Evolutionary conservation across 2,888 invertebrate genomes (phyloP).

Genomic region (Ferrisia virgata): DNA sequence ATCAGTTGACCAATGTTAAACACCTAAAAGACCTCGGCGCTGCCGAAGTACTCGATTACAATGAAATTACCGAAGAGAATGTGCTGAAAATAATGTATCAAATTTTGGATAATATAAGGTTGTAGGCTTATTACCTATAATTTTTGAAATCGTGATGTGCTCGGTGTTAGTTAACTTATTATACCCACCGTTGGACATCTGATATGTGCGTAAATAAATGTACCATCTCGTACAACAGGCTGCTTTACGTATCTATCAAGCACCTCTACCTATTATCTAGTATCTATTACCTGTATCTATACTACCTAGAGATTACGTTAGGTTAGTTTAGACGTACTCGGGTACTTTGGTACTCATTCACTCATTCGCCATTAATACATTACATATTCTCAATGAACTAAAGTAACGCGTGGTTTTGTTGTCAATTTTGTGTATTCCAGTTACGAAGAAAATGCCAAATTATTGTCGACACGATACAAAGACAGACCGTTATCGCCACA

Average conservation of each 20-base stretch:
- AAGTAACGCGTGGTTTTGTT: not conserved
- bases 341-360: too few species aligned
- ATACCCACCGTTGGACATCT: too few species aligned
- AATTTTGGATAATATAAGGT: conserved; percentile 14
- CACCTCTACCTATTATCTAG: too few species aligned
- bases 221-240: too few species aligned
- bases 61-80: conserved; percentile 2
- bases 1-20: conserved; percentile 14
- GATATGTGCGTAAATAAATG: too few species aligned
- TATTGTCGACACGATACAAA: conserved; percentile 5
- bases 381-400: not conserved
- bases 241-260: too few species aligned
- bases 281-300: too few species aligned
- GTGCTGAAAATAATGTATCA: not conserved
- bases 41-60: not conserved
- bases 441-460: conserved; percentile 17
- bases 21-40: conserved; percentile 9
- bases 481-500: conserved; percentile 25
- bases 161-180: too few species aligned
- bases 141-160: too few species aligned
- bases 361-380: not conserved
- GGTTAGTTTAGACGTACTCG: too few species aligned
- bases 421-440: not conserved
- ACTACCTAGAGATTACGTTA: too few species aligned
- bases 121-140: too few species aligned